Evolutionary conservation across 2,888 invertebrate species (phyloP), one percentile per base, ranked within the genome.

Genomic region (Yponomeuta cagnagella): DNA sequence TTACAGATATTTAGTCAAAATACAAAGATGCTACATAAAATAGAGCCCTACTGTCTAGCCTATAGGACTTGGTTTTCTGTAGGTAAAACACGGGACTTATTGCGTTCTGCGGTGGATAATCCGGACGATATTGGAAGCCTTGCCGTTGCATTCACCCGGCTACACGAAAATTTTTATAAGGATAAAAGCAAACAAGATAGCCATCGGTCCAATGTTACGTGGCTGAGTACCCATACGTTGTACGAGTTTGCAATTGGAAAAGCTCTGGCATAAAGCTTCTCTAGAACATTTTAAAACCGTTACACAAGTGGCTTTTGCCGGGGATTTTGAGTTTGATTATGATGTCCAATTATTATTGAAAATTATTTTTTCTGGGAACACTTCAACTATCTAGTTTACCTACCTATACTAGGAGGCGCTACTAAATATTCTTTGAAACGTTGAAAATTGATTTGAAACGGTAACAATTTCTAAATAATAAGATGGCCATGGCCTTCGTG

Each of bases 101-200:
- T 85, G 89, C 69, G 63, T 65, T 64, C 48, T 23, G 30, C 65
- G 31, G 65, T 70, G 30, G 70, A 67, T 70, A 70, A 70, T 70
- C 70, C 70, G 58, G 58, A 10, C 79, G 81, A 84, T 83, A 84
- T 86, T 84, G 81, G 78, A 80, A 76, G 72, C 87, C 88, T 81
- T 83, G 86, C 80, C 86, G 87, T 84, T 89, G 91, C 91, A 90
- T 90, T 88, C 91, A 87, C 84, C 84, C 87, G 85, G 85, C 90
- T 90, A 89, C 89, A 90, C 90, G 82, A 90, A 90, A 90, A 90
- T 90, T 90, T 91, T 89, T 91, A 91, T 91, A 90, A 91, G 90
- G 88, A 90, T 91, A 90, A 90, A 90, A 90, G 90, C 90, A 90
- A 91, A 91, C 90, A 90, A 88, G 92, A 90, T 91, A 87, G 84